Conservation (phyloP, 2,113 vertebrate species). For the Bungarus multicinctus region DNA sequence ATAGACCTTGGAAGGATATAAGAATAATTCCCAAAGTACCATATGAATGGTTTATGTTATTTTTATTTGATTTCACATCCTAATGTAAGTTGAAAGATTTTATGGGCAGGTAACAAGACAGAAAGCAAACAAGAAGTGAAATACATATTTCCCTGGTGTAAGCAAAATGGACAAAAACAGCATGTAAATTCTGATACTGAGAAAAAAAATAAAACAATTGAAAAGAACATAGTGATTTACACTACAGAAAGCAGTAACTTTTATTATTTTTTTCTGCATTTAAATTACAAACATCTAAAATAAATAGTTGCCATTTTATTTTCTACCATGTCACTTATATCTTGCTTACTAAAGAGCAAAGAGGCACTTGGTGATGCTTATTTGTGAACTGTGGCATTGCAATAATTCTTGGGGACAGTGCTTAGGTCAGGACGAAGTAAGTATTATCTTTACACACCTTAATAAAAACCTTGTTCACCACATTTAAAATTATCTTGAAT, state of each 20-base stretch:
- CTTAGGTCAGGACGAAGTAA: slow-evolving; percentile 14
- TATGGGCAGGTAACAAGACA: not conserved
- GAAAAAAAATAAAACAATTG: not conserved
- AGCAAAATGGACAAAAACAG: not conserved
- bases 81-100: not conserved
- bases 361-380: not conserved
- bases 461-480: slow-evolving; percentile 16
- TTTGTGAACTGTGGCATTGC: not conserved
- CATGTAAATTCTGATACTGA: not conserved
- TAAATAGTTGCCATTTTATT: not conserved
- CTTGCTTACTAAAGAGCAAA: not conserved
- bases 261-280: not conserved
- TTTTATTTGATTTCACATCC: not conserved
- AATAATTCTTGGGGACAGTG: slow-evolving; percentile 8
- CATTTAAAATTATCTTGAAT: slow-evolving; percentile 35
- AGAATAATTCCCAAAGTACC: not conserved
- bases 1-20: not conserved
- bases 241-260: not conserved
- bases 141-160: not conserved
- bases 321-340: not conserved
- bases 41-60: not conserved
- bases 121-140: not conserved
- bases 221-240: not conserved
- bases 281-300: not conserved
- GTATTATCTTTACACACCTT: slow-evolving; percentile 16